phyloP scores from a whole-genome alignment of 2,797 vertebrate genomes.

The Mus spretus region DNA sequence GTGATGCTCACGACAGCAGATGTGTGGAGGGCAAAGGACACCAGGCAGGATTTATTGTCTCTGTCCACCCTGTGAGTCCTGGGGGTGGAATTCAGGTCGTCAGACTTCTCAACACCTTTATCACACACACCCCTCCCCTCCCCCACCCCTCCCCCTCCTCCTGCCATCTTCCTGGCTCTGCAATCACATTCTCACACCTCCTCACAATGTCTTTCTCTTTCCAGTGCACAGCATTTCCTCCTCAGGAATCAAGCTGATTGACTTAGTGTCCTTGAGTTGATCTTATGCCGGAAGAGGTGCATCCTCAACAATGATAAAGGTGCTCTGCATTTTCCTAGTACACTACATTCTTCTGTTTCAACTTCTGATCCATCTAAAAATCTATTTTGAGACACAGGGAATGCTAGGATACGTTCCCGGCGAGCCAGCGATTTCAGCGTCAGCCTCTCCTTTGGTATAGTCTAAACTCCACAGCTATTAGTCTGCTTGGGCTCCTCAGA shows the following conservation, averaged over 20 bases:
- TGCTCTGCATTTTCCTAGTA: conserved; percentile 26
- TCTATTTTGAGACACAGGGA: neutral
- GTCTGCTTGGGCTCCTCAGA: neutral
- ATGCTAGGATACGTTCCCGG: neutral
- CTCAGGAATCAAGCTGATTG: neutral
- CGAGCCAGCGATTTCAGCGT: neutral
- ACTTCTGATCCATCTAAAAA: conserved; percentile 14
- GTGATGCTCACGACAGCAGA: too few species aligned
- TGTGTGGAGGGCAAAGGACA: neutral
- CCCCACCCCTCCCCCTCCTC: too few species aligned
- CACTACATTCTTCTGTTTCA: neutral
- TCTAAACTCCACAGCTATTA: neutral
- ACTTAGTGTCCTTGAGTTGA: conserved; percentile 26
- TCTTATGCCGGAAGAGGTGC: neutral
- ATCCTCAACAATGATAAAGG: conserved; percentile 3
- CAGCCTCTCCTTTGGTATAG: neutral
- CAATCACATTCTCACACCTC: neutral
- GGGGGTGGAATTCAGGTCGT: neutral
- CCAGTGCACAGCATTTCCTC: neutral
- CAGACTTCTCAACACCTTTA: neutral
- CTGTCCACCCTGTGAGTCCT: neutral
- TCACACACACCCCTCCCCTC: too few species aligned
- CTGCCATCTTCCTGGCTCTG: neutral
- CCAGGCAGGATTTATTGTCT: neutral
- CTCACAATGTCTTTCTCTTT: neutral